Evolutionary conservation across 2,113 vertebrate species (phyloP).

Genomic region (Periophthalmodon schlosseri): DNA sequence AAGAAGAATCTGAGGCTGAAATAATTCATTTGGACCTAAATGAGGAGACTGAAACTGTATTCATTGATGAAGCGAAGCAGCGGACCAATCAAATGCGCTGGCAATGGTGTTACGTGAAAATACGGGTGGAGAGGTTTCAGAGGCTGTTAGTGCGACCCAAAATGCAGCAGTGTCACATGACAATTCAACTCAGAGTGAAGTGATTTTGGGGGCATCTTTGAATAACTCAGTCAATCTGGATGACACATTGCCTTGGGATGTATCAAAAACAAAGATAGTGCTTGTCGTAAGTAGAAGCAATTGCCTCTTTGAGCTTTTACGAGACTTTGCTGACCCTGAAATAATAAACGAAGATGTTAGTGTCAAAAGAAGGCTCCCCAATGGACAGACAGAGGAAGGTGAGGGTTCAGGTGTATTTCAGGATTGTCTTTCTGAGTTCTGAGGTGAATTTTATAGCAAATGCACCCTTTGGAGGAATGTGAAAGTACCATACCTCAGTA

Average conservation of each 20-base stretch:
- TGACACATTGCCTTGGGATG: no score
- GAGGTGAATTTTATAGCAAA: not conserved
- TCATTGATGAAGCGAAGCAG: not conserved
- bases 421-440: not conserved
- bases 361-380: no score
- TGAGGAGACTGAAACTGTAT: not conserved
- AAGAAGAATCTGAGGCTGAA: no score
- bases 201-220: not conserved
- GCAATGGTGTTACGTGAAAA: not conserved
- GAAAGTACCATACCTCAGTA: slow-evolving; percentile 1
- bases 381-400: no score
- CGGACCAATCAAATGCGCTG: not conserved
- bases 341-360: no score
- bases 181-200: not conserved
- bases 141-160: not conserved
- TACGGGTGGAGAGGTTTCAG: no score
- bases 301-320: no score
- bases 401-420: not conserved
- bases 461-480: not conserved
- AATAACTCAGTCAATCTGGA: no score
- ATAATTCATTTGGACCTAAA: not conserved
- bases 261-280: no score
- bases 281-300: no score
- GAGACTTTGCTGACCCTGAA: no score
- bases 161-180: not conserved